Evolutionary conservation across 2,113 vertebrate genomes (phyloP).

Genomic region (Gnathonemus echidnorhynchus): DNA sequence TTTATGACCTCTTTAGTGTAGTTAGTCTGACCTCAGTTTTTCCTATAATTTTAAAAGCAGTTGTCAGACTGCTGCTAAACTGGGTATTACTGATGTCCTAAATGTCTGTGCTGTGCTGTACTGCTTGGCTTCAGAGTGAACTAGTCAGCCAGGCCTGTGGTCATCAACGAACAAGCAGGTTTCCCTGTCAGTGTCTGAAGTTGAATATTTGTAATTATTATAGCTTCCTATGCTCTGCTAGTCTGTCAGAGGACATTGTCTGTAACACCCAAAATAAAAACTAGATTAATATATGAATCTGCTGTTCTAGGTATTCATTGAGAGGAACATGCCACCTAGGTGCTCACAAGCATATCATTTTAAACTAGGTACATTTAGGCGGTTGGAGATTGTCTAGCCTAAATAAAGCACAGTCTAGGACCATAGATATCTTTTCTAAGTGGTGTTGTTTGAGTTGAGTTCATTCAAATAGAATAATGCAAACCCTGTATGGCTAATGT

Average conservation of each 20-base stretch:
- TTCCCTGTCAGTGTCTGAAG: conserved; percentile 22
- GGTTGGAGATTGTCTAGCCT: conserved; percentile 27
- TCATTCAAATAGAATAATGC: conserved; percentile 32
- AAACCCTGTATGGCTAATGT: conserved; percentile 45
- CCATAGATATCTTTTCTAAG: not conserved
- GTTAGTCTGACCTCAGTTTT: conserved; percentile 21
- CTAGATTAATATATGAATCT: conserved; percentile 23
- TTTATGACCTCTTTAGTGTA: conserved; percentile 15
- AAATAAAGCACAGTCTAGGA: conserved; percentile 37
- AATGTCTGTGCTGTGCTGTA: conserved; percentile 23
- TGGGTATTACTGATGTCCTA: conserved; percentile 25
- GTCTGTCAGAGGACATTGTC: conserved; percentile 20
- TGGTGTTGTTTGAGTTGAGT: conserved; percentile 13
- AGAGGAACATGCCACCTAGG: conserved; percentile 21
- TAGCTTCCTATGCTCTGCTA: conserved; percentile 18
- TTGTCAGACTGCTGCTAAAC: conserved; percentile 24
- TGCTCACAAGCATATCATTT: conserved; percentile 34
- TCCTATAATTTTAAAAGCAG: conserved; percentile 7
- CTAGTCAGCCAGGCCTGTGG: conserved; percentile 17
- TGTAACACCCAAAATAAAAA: conserved; percentile 21
- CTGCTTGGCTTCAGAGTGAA: conserved; percentile 42
- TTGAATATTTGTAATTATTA: conserved; percentile 25
- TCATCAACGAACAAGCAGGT: conserved; percentile 29
- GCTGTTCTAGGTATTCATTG: conserved; percentile 25
- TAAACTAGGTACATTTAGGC: conserved; percentile 32